Evolutionary conservation across 2,888 invertebrate species (phyloP), one percentile per base, ranked within the genome.

Genomic region (Campoplex nolae): DNA sequence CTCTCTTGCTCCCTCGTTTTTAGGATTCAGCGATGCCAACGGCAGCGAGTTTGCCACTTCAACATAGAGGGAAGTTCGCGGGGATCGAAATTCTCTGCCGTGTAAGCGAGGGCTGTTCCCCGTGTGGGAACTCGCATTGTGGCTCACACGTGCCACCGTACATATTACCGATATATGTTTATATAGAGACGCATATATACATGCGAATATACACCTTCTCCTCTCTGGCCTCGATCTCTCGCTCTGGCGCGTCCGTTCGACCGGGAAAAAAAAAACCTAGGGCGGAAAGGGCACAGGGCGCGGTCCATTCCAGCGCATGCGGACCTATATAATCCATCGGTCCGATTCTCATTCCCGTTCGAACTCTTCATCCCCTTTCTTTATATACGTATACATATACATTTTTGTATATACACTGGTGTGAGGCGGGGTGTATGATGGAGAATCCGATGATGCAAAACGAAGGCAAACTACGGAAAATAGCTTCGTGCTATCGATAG

Each of bases 41-140:
- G 86, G 85, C 75, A 71, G 58, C 70, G 67, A 84, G 83, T 83
- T 75, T 76, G 74, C 75, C 68, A 75, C 76, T 83, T 45, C 68
- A 70, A 82, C 84, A 84, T 74, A 58, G 67, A 42, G 45, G 76
- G 85, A 73, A 56, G 73, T 18, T 51, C 16, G 54, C 51, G 56
- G 77, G 70, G 35, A 62, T 84, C 86, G 87, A 87, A 88, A 88
- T 89, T 86, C 88, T 75, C 87, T 88, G 74, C 74, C 75, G 82
- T 74, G 79, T 83, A 84, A 70, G 84, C 84, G 86, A 86, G 88
- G 89, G 88, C 88, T 90, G 89, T 89, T 87, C 87, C 86, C 88
- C 89, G 90, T 93, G 93, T 96, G 96, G 95, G 96, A 96, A 94
- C 92, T 93, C 92, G 94, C 95, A 95, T 96, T 96, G 94, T 95